Conservation (phyloP, 2,888 invertebrate genomes). For the Erebia epiphron region DNA sequence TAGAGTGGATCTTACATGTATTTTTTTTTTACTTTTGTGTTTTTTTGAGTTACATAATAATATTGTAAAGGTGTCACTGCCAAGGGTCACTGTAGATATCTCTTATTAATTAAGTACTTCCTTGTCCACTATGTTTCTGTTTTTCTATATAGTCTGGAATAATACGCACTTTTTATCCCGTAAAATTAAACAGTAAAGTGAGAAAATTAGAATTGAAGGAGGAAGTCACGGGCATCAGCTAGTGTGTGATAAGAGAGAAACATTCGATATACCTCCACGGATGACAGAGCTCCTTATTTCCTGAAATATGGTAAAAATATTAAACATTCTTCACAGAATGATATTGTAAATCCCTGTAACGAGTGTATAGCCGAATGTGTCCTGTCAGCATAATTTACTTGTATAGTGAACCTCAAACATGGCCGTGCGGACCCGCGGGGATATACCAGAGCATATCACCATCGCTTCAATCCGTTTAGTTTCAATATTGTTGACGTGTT, state of each 20-base stretch:
- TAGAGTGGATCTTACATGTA: conserved; percentile 12
- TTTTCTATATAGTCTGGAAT: too few relatives aligned
- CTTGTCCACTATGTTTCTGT: too few relatives aligned
- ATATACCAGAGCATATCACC: neutral
- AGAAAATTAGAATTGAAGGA: too few relatives aligned
- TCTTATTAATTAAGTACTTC: too few relatives aligned
- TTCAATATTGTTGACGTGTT: too few relatives aligned
- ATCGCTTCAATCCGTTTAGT: too few relatives aligned
- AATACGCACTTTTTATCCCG: too few relatives aligned
- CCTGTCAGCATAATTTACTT: conserved; percentile 38
- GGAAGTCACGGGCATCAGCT: too few relatives aligned
- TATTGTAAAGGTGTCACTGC: too few relatives aligned
- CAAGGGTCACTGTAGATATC: too few relatives aligned
- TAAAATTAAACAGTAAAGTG: too few relatives aligned
- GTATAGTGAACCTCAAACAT: conserved; percentile 33
- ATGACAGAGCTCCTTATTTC: neutral
- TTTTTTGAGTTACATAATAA: neutral
- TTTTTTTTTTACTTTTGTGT: neutral
- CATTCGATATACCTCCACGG: neutral
- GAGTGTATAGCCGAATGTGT: conserved; percentile 14
- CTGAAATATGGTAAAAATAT: neutral
- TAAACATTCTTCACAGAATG: conserved; percentile 1
- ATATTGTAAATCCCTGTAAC: conserved; percentile 14
- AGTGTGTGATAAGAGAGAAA: too few relatives aligned
- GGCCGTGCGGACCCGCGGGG: conserved; percentile 33